Evolutionary conservation across 2,888 invertebrate species (phyloP), one percentile per base, ranked within the genome.

Genomic region (Cerceris ruficornis): DNA sequence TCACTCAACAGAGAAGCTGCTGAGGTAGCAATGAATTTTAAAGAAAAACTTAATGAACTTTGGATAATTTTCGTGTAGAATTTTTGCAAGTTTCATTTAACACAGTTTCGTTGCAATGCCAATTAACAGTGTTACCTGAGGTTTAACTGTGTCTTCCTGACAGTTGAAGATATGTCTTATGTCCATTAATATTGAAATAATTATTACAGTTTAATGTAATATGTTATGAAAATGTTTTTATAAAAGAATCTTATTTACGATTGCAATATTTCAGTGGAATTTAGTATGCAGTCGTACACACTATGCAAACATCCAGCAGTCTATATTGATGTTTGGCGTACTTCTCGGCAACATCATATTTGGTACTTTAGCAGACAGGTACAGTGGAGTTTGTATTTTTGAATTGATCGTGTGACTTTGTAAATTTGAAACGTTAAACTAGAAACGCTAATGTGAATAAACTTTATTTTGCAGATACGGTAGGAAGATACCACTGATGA

Each of bases 281-380:
- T 93, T 97, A 59, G 94, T 96, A 0, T 97, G 96, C 89, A 94
- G 94, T 43, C 94, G 93, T 73, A 93, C 93, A 13, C 95, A 95
- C 92, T 93, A 96, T 80, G 95, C 95, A 59, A 95, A 96, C 88
- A 92, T 96, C n/a, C 95, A 96, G 0, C 97, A 97, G 90, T 96
- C 96, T 7, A 93, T 96, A 68, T 95, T 96, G 80, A 97, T 97
- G 96, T 92, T 95, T 58, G 97, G 97, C 6, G 95, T 97, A 75
- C 94, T 97, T 76, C 93, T 96, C 62, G 97, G 97, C 61, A 96
- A 95, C 88, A 94, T 96, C 92, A 86, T 95, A 66, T 96, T 96
- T 90, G 96, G 97, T 73, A 94, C 95, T 91, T 92, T 96, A 28
- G 95, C 96, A n/a, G 97, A 97, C 93, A 95, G 95, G 96, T 96